Conservation (phyloP, 2,888 invertebrate genomes). For the Amphimallon solstitiale region DNA sequence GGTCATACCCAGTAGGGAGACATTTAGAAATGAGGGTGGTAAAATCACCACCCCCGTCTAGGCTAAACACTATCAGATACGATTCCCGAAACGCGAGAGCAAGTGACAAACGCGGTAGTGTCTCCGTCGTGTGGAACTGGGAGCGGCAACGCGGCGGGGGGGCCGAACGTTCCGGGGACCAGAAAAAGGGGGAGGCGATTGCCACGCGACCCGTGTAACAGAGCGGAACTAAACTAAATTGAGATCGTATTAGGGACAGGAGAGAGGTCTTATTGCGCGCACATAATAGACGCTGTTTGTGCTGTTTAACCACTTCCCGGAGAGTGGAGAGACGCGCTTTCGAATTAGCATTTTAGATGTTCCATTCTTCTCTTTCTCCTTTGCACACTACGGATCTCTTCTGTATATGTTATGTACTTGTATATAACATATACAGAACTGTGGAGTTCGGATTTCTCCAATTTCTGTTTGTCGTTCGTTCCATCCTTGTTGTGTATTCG, state of each 20-base stretch:
- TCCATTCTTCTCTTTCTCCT: conserved; percentile 45
- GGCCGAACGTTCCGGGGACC: conserved; percentile 45
- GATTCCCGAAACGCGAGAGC: conserved; percentile 24
- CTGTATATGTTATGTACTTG: too few relatives aligned
- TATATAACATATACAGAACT: not conserved
- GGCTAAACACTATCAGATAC: not conserved
- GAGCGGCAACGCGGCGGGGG: too few relatives aligned
- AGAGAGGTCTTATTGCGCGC: conserved; percentile 65
- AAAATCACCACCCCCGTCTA: not conserved
- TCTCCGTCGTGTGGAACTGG: too few relatives aligned
- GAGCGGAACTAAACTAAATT: conserved; percentile 67
- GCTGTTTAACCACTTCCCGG: conserved; percentile 65
- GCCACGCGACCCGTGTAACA: conserved; percentile 66
- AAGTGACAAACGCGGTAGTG: conserved; percentile 54
- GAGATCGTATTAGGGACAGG: conserved; percentile 66
- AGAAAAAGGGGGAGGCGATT: conserved; percentile 53
- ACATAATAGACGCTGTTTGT: conserved; percentile 66
- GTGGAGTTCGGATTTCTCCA: conserved; percentile 53
- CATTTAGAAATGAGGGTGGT: not conserved
- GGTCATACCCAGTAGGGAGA: not conserved
- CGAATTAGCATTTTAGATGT: conserved; percentile 64
- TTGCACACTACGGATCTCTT: not conserved
- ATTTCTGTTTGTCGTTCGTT: conserved; percentile 54
- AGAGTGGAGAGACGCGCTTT: conserved; percentile 58
- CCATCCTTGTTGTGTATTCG: conserved; percentile 32